Evolutionary conservation across 2,113 vertebrate species (phyloP).

Genomic region (Megaleporinus macrocephalus): DNA sequence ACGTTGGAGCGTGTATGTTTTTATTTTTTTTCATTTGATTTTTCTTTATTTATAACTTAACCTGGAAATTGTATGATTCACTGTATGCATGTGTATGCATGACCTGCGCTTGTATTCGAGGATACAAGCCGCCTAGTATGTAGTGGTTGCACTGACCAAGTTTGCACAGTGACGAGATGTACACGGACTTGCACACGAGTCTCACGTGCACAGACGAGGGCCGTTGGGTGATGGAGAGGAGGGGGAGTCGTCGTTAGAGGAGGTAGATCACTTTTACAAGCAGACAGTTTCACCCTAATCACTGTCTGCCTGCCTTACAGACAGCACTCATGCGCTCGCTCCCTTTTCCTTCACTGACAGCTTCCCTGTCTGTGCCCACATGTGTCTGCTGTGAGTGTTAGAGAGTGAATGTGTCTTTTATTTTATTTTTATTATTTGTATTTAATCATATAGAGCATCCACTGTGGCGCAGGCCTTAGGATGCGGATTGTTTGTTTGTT

Average conservation of each 20-base stretch:
- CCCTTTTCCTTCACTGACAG: constrained; percentile 55
- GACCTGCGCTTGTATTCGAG: constrained; percentile 55
- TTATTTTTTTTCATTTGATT: constrained; percentile 52
- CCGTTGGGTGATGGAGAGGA: constrained; percentile 25
- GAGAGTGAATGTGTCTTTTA: constrained; percentile 47
- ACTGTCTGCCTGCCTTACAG: constrained; percentile 52
- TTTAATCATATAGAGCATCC: constrained; percentile 45
- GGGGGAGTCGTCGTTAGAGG: neutral
- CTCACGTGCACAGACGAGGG: constrained; percentile 57
- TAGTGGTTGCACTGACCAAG: constrained; percentile 59
- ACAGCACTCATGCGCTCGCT: constrained; percentile 37
- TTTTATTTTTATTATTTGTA: constrained; percentile 42
- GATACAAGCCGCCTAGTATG: constrained; percentile 43
- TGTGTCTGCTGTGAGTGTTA: constrained; percentile 42
- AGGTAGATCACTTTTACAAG: constrained; percentile 34
- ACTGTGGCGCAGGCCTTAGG: neutral
- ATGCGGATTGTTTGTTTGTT: constrained; percentile 38
- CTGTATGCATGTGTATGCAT: constrained; percentile 70
- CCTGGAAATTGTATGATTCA: constrained; percentile 58
- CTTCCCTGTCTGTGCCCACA: constrained; percentile 53
- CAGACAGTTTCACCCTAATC: constrained; percentile 38
- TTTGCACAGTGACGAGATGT: constrained; percentile 56
- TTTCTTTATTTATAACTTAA: constrained; percentile 65
- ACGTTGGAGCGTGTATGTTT: constrained; percentile 56
- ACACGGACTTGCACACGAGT: constrained; percentile 53